A percentile compares a stretch with the other conserved stretches of the same genome.
phyloP scores from a whole-genome alignment of 35 echinoderm and acorn worm genomes.

The Heliocidaris tuberculata region DNA sequence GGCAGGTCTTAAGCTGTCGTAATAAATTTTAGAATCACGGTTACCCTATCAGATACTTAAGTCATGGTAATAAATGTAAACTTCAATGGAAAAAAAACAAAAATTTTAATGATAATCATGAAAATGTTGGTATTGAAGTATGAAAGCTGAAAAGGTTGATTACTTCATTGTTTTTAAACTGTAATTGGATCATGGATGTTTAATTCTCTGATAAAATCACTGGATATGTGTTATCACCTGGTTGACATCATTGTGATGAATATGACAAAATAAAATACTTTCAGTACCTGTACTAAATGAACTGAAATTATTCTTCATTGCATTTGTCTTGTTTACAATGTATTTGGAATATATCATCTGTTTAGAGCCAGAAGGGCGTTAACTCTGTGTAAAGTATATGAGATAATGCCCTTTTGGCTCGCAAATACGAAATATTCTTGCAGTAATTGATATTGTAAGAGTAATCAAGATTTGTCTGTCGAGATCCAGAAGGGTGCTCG shows the following conservation, averaged over 20 bases:
- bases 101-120: too few relatives aligned
- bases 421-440: too few relatives aligned
- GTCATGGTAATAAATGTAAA: too few relatives aligned
- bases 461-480: background rate
- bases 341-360: too few relatives aligned
- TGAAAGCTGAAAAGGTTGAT: too few relatives aligned
- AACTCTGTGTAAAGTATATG: too few relatives aligned
- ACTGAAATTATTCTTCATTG: background rate
- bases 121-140: too few relatives aligned
- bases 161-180: background rate
- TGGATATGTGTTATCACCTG: background rate
- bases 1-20: background rate
- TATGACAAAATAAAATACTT: background rate
- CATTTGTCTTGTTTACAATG: background rate
- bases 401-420: too few relatives aligned
- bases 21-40: background rate
- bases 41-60: background rate
- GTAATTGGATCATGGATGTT: background rate
- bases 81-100: too few relatives aligned
- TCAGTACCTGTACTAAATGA: background rate
- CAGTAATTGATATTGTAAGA: background rate
- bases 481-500: too few relatives aligned
- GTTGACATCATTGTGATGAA: background rate
- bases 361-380: too few relatives aligned
- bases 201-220: background rate